Evolutionary conservation across 2,888 invertebrate species (phyloP), one percentile per base, ranked within the genome.

Genomic region (Ferdinandea cuprea): DNA sequence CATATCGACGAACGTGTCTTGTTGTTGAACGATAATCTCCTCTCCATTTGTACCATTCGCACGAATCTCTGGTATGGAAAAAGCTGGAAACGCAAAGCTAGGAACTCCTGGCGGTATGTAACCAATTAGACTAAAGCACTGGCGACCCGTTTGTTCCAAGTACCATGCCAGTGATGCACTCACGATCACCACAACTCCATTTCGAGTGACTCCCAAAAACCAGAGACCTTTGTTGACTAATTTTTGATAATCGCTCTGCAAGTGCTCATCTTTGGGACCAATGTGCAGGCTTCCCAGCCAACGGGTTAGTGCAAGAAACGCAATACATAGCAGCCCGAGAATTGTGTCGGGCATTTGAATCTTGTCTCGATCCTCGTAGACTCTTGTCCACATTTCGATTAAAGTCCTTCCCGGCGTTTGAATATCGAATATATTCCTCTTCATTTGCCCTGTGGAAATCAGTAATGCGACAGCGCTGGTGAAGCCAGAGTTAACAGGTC

Each of bases 391-490:
- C 88, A 95, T 95, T 86, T 95, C 93, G 52, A 96, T 88, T 88
- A 97, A 96, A 0, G 96, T 96, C 25, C 92, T 92, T 4, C 96
- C 96, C 5, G 92, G 92, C 17, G 94, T 94, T 32, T 91, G 88
- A 80, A 96, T 94, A 0, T 95, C 96, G 72, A 97, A 92, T 80
- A 97, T 92, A 88, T 96, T 95, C 5, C 25, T 25, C 90, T 96
- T 96, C 71, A 97, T 92, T 91, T 97, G 97, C 15, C 97, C 96
- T 0, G 96, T 95, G 58, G 96, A 94, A 86, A 97, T 96, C 88
- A 97, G 96, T 32, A 97, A 92, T 13, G 97, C 96, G 2, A 96
- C 97, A 0, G 97, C 97, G 8, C 97, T 96, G 1, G 97, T 97
- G 90, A 97, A 97, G 8, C 96, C 97, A 0, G 96, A 95, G 46